A percentile compares a stretch with the other conserved stretches of the same genome.
phyloP scores from a whole-genome alignment of 1,140 invertebrate species.

The Eriocheir sinensis region DNA sequence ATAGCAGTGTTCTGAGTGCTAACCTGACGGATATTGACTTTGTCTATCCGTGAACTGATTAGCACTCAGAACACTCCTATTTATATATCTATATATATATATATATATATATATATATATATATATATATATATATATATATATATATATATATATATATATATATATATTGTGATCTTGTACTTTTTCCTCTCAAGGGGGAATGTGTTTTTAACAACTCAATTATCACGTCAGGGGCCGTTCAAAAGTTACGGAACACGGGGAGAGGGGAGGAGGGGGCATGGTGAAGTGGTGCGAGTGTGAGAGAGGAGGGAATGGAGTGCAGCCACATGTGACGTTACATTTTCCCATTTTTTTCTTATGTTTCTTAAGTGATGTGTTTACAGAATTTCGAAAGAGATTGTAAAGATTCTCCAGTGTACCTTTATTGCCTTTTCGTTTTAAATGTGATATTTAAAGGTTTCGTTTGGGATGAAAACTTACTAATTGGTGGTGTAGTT shows the following conservation, averaged over 20 bases:
- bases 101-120: conserved; percentile 11
- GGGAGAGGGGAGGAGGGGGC: neutral
- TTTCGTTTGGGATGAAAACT: neutral
- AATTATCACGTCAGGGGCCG: neutral
- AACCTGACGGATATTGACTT: neutral
- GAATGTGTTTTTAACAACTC: neutral
- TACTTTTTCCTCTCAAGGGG: neutral
- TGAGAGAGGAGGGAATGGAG: neutral
- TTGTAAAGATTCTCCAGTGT: neutral
- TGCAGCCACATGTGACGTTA: no score
- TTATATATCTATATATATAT: conserved; percentile 43
- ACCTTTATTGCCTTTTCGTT: neutral
- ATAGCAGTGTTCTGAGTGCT: neutral
- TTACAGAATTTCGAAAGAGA: neutral
- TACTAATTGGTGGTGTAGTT: no score
- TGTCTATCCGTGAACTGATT: neutral
- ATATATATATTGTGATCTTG: neutral
- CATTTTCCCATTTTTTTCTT: no score
- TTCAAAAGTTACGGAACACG: neutral
- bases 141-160: conserved; percentile 64
- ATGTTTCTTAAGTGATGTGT: no score
- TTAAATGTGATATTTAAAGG: neutral
- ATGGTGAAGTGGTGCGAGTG: neutral
- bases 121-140: conserved; percentile 48
- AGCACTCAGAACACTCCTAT: neutral